These are phyloP conservation scores for Drosophila melanogaster DNA, from an alignment of 1,140 invertebrate genomes.

Conservation along the genomic window DNA sequence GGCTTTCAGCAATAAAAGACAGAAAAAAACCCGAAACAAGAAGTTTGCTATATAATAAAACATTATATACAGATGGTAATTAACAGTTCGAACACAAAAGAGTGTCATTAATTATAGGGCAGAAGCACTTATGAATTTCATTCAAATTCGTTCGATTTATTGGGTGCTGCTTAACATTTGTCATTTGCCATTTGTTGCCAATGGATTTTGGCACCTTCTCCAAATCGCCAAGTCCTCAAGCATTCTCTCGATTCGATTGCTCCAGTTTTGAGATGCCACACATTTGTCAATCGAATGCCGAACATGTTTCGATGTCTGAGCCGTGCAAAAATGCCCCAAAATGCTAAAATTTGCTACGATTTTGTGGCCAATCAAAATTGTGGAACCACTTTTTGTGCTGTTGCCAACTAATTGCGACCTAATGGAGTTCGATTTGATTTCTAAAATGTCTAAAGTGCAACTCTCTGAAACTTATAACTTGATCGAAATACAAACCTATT, in stretches of 20 bases:
- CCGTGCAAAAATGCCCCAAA: conserved; percentile 62
- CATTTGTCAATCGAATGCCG: conserved; percentile 75
- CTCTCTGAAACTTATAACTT: conserved; percentile 23
- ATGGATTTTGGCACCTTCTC: conserved; percentile 36
- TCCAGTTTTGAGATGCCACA: conserved; percentile 69
- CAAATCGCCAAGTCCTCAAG: conserved; percentile 19
- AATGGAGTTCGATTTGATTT: conserved; percentile 32
- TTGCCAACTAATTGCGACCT: conserved; percentile 46
- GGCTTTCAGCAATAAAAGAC: neutral
- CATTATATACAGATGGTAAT: conserved; percentile 26
- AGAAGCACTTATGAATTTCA: conserved; percentile 37
- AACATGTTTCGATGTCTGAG: conserved; percentile 62
- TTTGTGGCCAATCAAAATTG: conserved; percentile 27
- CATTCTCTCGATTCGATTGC: conserved; percentile 57
- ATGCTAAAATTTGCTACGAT: conserved; percentile 52
- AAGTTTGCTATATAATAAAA: conserved; percentile 9
- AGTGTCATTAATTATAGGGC: conserved; percentile 27
- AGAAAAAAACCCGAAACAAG: conserved; percentile 6
- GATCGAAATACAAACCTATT: conserved; percentile 7
- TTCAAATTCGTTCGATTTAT: conserved; percentile 50
- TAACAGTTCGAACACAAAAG: conserved; percentile 11
- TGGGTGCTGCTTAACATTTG: conserved; percentile 43
- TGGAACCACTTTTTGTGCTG: conserved; percentile 37
- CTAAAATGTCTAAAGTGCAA: conserved; percentile 25
- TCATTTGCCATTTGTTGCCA: conserved; percentile 64